Base-by-base conservation (phyloP, 30 jellyfish, hydroid and myxozoan species). In the Pelagia noctiluca region DNA sequence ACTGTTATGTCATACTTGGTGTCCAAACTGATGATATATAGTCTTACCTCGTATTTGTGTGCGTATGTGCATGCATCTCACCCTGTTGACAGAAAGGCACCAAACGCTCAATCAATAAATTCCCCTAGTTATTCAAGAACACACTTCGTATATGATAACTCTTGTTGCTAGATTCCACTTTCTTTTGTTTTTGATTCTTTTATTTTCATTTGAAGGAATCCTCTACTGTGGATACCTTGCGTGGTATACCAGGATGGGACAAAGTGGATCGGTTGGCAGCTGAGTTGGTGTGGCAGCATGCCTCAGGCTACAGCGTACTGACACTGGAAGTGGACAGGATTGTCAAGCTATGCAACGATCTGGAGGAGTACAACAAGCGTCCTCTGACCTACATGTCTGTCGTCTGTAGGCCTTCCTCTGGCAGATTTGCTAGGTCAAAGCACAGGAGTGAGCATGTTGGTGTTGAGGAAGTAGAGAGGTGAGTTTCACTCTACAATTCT, bases 161-260 rank as follows among this genome's bases (percentile, higher is more conserved):
- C n/a, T n/a, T n/a, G n/a, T n/a, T n/a, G n/a, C n/a, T n/a, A n/a
- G n/a, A n/a, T 42, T 42, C 16, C 16, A 5, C 57, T 42, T 42
- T 42, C 8, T 42, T 42, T 42, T 42, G 8, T 42, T 42, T 42
- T 16, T 42, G 16, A 42, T 42, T 5, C 16, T 5, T 42, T 8
- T 42, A 42, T 42, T 42, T 42, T 42, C 12, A 5, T 42, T 42
- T 42, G 16, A 8, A 42, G 57, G 57, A 42, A 16, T 5, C 16
- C 8, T 74, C 86, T n/a, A 47, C 76, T 28, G 86, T n/a, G n/a
- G n/a, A n/a, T n/a, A n/a, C 42, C 34, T 38, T 49, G 8, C 38
- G 50, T 35, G 80, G 86, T 19, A 42, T 74, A 22, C 86, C 86
- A 18, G 80, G 80, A 25, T 74, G 86, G 86, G 50, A 74, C 10